A percentile compares a stretch with the other conserved stretches of the same genome.
Conservation (phyloP, 2,113 vertebrate genomes). For the Phasianus colchicus region DNA sequence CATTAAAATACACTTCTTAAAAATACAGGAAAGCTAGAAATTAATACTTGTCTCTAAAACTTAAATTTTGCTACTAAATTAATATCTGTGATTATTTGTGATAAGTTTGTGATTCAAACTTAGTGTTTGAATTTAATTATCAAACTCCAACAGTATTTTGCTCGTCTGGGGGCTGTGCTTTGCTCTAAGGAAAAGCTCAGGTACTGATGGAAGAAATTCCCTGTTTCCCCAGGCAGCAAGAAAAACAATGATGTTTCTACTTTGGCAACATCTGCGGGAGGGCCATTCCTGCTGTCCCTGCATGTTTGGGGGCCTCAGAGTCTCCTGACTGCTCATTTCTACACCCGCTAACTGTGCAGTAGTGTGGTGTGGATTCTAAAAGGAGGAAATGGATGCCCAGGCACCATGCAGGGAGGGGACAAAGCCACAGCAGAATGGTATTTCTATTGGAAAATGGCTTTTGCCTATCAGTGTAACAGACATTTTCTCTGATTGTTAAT, state of each 20-base stretch:
- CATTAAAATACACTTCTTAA: neutral
- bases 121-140: neutral
- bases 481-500: neutral
- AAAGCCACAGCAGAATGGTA: slow-evolving; percentile 18
- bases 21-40: neutral
- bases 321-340: neutral
- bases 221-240: neutral
- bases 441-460: slow-evolving; percentile 30
- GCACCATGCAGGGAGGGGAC: slow-evolving; percentile 17
- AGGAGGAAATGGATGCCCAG: slow-evolving; percentile 29
- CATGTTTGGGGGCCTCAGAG: neutral
- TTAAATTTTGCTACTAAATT: neutral
- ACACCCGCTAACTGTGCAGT: neutral
- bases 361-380: neutral
- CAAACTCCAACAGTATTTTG: neutral
- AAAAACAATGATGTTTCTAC: neutral
- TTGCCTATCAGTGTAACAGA: neutral
- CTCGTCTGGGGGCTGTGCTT: neutral
- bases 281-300: neutral
- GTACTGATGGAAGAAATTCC: neutral
- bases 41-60: neutral
- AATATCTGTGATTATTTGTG: neutral
- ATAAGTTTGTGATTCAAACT: too few species aligned
- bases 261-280: neutral
- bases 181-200: neutral